These are phyloP conservation scores for Hylaea fasciaria DNA, from an alignment of 2,888 invertebrate genomes.

Conservation along the genomic window DNA sequence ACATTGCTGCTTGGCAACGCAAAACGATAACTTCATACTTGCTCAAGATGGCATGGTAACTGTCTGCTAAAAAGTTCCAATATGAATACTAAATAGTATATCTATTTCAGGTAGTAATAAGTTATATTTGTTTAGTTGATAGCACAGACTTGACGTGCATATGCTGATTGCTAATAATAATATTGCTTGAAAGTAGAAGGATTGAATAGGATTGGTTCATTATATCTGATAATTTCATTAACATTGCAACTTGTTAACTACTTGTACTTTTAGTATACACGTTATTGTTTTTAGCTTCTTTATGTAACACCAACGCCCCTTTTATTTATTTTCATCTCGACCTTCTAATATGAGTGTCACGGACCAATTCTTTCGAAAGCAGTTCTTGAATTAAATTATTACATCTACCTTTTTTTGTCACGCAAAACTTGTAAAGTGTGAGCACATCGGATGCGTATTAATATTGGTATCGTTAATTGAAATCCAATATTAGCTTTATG, in stretches of 20 bases:
- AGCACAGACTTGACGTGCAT: constrained; percentile 41
- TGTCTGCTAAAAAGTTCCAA: constrained; percentile 41
- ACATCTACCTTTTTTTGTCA: constrained; percentile 14
- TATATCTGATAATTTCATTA: no score
- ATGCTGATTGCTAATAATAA: constrained; percentile 35
- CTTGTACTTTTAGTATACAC: no score
- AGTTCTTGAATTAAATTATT: background rate
- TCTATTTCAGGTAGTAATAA: constrained; percentile 42
- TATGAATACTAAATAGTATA: constrained; percentile 22
- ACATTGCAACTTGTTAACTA: no score
- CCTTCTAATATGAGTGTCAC: no score
- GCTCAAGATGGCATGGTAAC: constrained; percentile 37
- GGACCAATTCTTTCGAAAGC: background rate
- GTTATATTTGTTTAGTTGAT: constrained; percentile 54
- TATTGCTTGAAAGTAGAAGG: constrained; percentile 30
- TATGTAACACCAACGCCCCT: no score
- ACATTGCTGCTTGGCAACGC: constrained; percentile 40
- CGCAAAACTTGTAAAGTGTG: constrained; percentile 25
- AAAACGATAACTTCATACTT: constrained; percentile 30
- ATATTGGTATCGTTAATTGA: constrained; percentile 50
- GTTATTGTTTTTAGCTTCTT: no score
- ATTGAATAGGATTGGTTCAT: background rate
- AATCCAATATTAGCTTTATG: constrained; percentile 43
- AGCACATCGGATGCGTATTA: constrained; percentile 11
- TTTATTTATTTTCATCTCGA: no score